These are phyloP conservation scores for Xenopus tropicalis DNA, from an alignment of 2,113 vertebrate genomes.

Conservation along the genomic window UCB_Xtro_10.0 CM004445.2:63285501-63286000, in stretches of 20 bases:
- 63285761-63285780: background rate
- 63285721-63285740: background rate
- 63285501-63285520: no score
- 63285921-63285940: slow-evolving; percentile 56
- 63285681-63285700: background rate
- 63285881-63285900: slow-evolving; percentile 19
- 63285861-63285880: slow-evolving; percentile 17
- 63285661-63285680: background rate
- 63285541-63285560: no score
- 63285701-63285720: background rate
- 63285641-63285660: background rate
- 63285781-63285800: background rate
- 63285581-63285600: background rate
- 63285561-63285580: no score
- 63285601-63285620: background rate
- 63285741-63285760: background rate
- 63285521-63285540: no score
- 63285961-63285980: slow-evolving; percentile 72
- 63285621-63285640: background rate
- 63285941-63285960: slow-evolving; percentile 69
- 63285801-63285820: background rate
- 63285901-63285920: slow-evolving; percentile 9
- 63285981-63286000: slow-evolving; percentile 70
- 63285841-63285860: background rate
- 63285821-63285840: background rate